Evolutionary conservation across 1,140 invertebrate species (phyloP).

Genomic region (Dolichoris vasculosae): DNA sequence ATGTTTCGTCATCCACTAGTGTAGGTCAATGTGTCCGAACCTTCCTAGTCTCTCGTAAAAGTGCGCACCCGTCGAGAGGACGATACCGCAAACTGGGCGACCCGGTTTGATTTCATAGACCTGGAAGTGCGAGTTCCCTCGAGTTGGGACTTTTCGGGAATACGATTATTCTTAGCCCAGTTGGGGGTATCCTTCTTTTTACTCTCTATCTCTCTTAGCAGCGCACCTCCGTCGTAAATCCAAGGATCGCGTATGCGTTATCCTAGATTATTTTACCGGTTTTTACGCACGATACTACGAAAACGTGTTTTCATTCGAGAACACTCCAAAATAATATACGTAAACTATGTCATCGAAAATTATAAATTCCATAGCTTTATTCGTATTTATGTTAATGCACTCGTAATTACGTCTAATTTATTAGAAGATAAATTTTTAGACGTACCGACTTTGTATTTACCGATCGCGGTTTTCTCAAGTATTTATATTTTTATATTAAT

Average conservation of each 20-base stretch:
- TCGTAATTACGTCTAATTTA: background rate
- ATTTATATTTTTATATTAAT: background rate
- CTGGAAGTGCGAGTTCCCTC: background rate
- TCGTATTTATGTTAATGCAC: background rate
- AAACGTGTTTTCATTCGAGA: slow-evolving; percentile 15
- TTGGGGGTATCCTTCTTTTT: background rate
- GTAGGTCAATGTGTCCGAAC: background rate
- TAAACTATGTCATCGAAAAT: slow-evolving; percentile 12
- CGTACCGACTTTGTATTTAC: background rate
- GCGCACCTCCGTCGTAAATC: slow-evolving; percentile 16
- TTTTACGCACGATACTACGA: background rate
- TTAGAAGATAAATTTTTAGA: background rate
- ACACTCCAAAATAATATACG: slow-evolving; percentile 8
- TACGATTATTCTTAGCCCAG: slow-evolving; percentile 21
- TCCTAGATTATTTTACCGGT: slow-evolving; percentile 18
- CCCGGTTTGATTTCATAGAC: slow-evolving; percentile 34
- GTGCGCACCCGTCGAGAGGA: background rate
- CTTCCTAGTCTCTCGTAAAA: background rate
- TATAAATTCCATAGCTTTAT: slow-evolving; percentile 9
- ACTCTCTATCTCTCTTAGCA: background rate
- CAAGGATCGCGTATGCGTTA: slow-evolving; percentile 24
- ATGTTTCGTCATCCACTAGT: background rate
- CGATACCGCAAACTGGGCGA: background rate
- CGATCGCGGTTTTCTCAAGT: background rate
- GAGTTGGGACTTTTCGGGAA: slow-evolving; percentile 23